phyloP scores from a whole-genome alignment of 2,888 invertebrate species.

The Hypena proboscidalis region DNA sequence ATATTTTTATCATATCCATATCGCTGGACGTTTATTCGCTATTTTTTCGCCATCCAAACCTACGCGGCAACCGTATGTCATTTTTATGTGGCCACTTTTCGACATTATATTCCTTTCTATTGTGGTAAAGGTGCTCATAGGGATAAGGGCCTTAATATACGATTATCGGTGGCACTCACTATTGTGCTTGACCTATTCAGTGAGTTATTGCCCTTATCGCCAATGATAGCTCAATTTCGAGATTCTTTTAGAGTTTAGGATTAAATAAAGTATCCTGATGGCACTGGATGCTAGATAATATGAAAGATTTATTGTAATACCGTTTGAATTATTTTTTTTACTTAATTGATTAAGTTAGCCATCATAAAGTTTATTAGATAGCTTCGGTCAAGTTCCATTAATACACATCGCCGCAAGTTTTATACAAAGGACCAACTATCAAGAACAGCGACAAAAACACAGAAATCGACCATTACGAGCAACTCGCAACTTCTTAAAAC shows the following conservation, averaged over 20 bases:
- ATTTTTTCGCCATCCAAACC: constrained; percentile 61
- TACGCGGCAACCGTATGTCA: constrained; percentile 75
- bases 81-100: constrained; percentile 85
- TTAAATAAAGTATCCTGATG: constrained; percentile 28
- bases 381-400: constrained; percentile 23
- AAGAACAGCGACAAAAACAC: constrained; percentile 50
- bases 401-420: constrained; percentile 27
- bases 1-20: constrained; percentile 41
- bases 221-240: constrained; percentile 69
- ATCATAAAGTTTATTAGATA: constrained; percentile 1
- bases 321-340: neutral
- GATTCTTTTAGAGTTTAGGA: constrained; percentile 52
- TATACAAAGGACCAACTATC: constrained; percentile 34
- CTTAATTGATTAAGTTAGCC: neutral
- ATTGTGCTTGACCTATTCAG: constrained; percentile 82
- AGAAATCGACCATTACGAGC: constrained; percentile 61
- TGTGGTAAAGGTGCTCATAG: constrained; percentile 81
- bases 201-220: constrained; percentile 79
- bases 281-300: constrained; percentile 6
- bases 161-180: constrained; percentile 84
- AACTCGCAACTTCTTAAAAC: constrained; percentile 72
- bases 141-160: constrained; percentile 85
- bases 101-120: constrained; percentile 83
- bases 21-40: constrained; percentile 42
- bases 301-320: constrained; percentile 9